A percentile compares a stretch with the other conserved stretches of the same genome.
These are phyloP conservation scores for Sebastes glaucus DNA, from an alignment of 2,797 vertebrate genomes.

Conservation along the genomic window DNA sequence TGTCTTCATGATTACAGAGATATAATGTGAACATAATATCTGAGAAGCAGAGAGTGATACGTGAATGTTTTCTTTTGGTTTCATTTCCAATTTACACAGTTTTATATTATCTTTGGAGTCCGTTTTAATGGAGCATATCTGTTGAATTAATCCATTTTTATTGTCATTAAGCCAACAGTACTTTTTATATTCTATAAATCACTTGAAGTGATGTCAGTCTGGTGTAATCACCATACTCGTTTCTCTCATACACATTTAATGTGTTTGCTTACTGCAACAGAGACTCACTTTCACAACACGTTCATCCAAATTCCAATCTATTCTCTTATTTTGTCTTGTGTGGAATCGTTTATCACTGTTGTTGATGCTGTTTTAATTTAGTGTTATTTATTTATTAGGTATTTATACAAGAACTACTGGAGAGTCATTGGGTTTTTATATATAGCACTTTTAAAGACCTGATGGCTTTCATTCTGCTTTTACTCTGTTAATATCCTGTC, in stretches of 20 bases:
- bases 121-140: background rate
- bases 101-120: accelerated
- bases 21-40: background rate
- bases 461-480: too few relatives aligned
- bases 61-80: background rate
- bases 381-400: too few relatives aligned
- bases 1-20: too few relatives aligned
- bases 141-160: background rate
- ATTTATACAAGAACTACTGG: too few relatives aligned
- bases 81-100: background rate
- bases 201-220: background rate
- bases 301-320: accelerated
- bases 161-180: background rate
- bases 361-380: too few relatives aligned
- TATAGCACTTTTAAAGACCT: too few relatives aligned
- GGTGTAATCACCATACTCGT: background rate
- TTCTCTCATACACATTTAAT: background rate
- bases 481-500: too few relatives aligned
- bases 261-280: too few relatives aligned
- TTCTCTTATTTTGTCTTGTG: conserved; percentile 27
- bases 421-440: too few relatives aligned
- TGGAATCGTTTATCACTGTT: too few relatives aligned
- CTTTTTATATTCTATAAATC: background rate
- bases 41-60: background rate
- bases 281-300: too few relatives aligned